Evolutionary conservation across 2,888 invertebrate species (phyloP).

Genomic region (Zelleria hepariella): DNA sequence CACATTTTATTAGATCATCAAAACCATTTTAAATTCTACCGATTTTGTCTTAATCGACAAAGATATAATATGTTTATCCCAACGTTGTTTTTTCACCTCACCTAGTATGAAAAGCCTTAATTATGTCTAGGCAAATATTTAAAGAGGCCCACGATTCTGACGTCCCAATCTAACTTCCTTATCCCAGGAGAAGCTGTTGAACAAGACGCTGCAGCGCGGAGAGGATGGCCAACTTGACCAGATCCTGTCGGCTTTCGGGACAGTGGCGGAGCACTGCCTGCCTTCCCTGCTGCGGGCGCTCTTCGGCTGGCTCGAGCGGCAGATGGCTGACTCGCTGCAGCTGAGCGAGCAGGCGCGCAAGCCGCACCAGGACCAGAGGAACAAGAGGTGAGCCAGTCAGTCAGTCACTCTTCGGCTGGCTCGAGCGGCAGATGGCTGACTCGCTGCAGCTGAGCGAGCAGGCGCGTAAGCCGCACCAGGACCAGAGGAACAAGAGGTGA

Average conservation of each 20-base stretch:
- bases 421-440: slow-evolving; percentile 87
- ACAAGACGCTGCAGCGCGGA: slow-evolving; percentile 94
- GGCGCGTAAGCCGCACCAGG: neutral
- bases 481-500: neutral
- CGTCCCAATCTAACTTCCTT: too few relatives aligned
- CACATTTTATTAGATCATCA: too few relatives aligned
- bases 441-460: slow-evolving; percentile 37
- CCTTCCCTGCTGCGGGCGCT: slow-evolving; percentile 94
- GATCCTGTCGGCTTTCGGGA: slow-evolving; percentile 90
- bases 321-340: slow-evolving; percentile 79
- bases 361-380: slow-evolving; percentile 69
- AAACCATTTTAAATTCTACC: too few relatives aligned
- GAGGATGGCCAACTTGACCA: slow-evolving; percentile 97
- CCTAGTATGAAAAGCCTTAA: too few relatives aligned
- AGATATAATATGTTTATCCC: too few relatives aligned
- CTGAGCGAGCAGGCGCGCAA: slow-evolving; percentile 65
- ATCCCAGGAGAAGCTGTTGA: slow-evolving; percentile 91
- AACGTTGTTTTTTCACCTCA: too few relatives aligned
- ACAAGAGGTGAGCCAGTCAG: slow-evolving; percentile 44
- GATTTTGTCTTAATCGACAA: too few relatives aligned
- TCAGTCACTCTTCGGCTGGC: slow-evolving; percentile 81
- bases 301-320: slow-evolving; percentile 95
- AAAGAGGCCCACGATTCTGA: too few relatives aligned
- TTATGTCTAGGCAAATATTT: too few relatives aligned
- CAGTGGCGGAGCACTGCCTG: slow-evolving; percentile 96